These are phyloP conservation scores for Raja brachyura DNA, from an alignment of 2,113 vertebrate genomes.

Conservation along the genomic window DNA sequence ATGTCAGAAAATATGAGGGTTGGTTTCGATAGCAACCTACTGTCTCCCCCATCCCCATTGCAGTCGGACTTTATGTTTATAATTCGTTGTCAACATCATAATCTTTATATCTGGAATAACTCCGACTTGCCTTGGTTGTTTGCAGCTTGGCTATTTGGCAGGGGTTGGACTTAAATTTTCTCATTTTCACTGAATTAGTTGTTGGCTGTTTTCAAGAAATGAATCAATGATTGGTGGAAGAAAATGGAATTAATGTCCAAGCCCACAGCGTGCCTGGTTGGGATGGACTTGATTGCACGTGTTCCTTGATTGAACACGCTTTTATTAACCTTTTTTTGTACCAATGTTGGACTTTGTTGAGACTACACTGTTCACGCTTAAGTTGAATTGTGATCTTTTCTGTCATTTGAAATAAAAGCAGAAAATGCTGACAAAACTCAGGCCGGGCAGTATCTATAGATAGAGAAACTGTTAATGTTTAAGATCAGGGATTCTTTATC, in stretches of 20 bases:
- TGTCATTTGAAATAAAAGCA: too few species aligned
- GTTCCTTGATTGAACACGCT: too few species aligned
- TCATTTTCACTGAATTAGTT: neutral
- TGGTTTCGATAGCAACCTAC: too few species aligned
- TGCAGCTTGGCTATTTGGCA: neutral
- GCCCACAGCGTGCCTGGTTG: neutral
- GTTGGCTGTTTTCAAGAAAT: neutral
- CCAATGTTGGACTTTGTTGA: neutral
- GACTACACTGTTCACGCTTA: neutral
- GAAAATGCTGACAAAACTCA: too few species aligned
- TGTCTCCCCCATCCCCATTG: too few species aligned
- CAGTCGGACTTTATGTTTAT: too few species aligned
- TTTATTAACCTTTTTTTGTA: neutral
- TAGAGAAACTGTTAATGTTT: too few species aligned
- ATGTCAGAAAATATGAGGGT: too few species aligned
- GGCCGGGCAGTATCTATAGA: too few species aligned
- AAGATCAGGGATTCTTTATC: too few species aligned
- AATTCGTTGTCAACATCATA: too few species aligned
- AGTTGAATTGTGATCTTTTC: neutral
- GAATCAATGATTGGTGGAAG: neutral
- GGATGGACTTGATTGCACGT: neutral
- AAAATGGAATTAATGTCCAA: neutral
- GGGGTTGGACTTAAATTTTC: neutral
- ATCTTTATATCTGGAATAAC: too few species aligned
- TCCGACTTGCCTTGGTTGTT: neutral